Base-by-base conservation (phyloP, 2,113 vertebrate genomes). In the Microtus montanus region DNA sequence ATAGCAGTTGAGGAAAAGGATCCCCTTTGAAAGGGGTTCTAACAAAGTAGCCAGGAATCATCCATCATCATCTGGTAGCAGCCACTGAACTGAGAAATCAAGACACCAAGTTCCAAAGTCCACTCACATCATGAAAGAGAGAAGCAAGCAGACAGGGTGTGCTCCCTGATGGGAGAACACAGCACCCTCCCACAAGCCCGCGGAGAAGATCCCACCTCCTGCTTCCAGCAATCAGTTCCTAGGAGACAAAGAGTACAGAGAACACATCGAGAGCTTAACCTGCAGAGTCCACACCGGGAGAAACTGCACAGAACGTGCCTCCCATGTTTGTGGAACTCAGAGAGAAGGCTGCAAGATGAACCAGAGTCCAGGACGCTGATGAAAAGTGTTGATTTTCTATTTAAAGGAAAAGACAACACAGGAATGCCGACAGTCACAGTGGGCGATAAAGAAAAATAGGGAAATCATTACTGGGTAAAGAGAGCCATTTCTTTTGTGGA, bases 211-310 rank as follows among this genome's bases (percentile, higher is more conserved):
- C 47, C 47, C n/a, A 63, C 52, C 64, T 44, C 87, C 87, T 78
- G 44, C 22, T 22, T 26, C 35, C 84, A 85, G 58, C 28, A 20
- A 41, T 47, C 24, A n/a, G 68, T 75, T 54, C 70, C 12, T 41
- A 41, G 64, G 35, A 75, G 15, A 63, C 20, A 30, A 84, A 87
- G 58, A 54, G 61, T 14, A 35, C 38, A 38, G 70, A 64, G 63
- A 33, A 71, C 44, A 30, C 0, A 3, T 1, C 15, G 7, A 20
- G 28, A 3, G 8, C 0, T 7, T 24, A 41, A 68, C 30, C 49
- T 26, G 61, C 58, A 4, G n/a, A 19, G 5, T 17, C 19, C 15
- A 38, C 38, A 24, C 41, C 11, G 14, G 1, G 5, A 87, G 68
- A 63, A 38, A 28, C 58, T 1, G 22, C 3, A 85, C 73, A 68